These are phyloP conservation scores for Porites lobata DNA, from an alignment of 92 coral and sea anemone species.

Conservation along the genomic window DNA sequence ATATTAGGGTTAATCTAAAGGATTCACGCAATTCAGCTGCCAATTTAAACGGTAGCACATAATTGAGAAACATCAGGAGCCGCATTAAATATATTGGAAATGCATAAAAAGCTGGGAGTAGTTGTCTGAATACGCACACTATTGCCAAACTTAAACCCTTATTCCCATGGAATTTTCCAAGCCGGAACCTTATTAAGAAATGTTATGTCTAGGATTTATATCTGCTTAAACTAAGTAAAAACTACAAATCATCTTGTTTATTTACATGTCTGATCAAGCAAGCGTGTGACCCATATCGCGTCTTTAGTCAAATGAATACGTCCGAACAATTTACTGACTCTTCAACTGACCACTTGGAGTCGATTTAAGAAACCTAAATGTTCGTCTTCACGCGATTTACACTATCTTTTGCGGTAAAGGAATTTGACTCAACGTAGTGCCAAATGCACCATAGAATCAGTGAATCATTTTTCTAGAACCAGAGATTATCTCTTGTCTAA, in stretches of 20 bases:
- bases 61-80: neutral
- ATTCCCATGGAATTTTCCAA: neutral
- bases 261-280: neutral
- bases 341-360: no score
- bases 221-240: neutral
- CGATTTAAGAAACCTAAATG: no score
- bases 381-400: no score
- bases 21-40: no score
- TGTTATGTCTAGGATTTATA: neutral
- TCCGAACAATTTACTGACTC: neutral
- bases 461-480: no score
- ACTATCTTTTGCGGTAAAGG: no score
- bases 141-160: neutral
- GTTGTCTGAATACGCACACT: neutral
- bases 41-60: neutral
- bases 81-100: neutral
- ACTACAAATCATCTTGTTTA: constrained; percentile 13
- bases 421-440: no score
- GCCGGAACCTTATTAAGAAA: neutral
- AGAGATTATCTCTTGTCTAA: no score
- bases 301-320: neutral
- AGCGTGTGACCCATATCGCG: neutral
- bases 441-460: no score
- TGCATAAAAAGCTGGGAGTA: no score
- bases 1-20: no score